Percentiles rank a stretch among this genome's conserved stretches.
These are phyloP conservation scores for Myotis myotis DNA, from an alignment of 2,797 vertebrate genomes.

Conservation along the genomic window DNA sequence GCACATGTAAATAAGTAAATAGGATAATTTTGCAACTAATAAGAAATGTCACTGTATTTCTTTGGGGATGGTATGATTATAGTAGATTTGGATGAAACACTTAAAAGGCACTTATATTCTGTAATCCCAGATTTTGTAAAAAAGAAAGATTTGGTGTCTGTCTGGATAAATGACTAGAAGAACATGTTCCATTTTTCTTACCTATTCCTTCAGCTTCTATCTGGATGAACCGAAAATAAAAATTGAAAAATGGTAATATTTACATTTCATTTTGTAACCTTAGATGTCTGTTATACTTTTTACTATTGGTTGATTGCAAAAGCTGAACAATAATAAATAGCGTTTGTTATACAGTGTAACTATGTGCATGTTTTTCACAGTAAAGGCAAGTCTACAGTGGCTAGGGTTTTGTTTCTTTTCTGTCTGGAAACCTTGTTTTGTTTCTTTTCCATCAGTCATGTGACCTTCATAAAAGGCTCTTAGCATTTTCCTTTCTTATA, in stretches of 20 bases:
- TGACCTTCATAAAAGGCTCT: not conserved
- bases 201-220: not conserved
- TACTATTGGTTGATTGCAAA: conserved; percentile 20
- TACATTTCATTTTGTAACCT: conserved; percentile 24
- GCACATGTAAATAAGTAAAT: not conserved
- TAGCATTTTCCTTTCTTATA: not conserved
- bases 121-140: not conserved
- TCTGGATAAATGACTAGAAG: not conserved
- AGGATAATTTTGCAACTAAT: not conserved
- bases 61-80: not conserved
- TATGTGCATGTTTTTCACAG: not conserved
- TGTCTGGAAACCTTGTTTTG: not conserved
- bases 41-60: not conserved
- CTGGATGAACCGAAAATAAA: not conserved
- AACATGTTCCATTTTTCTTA: not conserved
- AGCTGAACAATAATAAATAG: not conserved
- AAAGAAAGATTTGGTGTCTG: not conserved
- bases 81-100: not conserved
- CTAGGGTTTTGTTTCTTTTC: conserved; percentile 31
- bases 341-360: not conserved
- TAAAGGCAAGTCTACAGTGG: not conserved
- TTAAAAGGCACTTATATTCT: not conserved
- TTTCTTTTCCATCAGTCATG: not conserved
- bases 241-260: not conserved
- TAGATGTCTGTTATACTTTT: not conserved